These are phyloP conservation scores for Amphipyra berbera DNA, from an alignment of 2,888 invertebrate genomes.

Conservation along the genomic window DNA sequence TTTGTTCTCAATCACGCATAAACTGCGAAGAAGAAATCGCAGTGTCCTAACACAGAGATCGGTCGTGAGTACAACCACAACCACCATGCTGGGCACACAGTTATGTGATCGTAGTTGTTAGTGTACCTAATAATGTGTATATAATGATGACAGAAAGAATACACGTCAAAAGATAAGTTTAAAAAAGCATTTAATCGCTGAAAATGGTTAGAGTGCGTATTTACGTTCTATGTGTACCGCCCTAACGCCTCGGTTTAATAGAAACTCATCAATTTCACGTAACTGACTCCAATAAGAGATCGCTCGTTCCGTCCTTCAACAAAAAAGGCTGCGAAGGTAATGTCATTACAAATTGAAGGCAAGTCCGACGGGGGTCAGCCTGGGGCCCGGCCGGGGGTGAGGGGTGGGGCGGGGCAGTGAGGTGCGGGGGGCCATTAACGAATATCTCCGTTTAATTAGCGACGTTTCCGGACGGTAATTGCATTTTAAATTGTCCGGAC, in stretches of 20 bases:
- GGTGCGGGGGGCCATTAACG: conserved; percentile 64
- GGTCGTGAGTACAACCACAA: too few relatives aligned
- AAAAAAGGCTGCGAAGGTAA: conserved; percentile 60
- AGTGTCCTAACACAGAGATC: too few relatives aligned
- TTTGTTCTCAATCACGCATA: too few relatives aligned
- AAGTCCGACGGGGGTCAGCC: conserved; percentile 53
- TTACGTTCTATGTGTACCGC: too few relatives aligned
- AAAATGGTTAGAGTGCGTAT: too few relatives aligned
- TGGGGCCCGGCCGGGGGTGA: conserved; percentile 10
- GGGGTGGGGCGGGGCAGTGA: conserved; percentile 1
- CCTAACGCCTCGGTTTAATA: conserved; percentile 39
- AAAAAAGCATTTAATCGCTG: too few relatives aligned
- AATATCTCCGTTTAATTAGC: conserved; percentile 81
- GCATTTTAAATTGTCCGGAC: conserved; percentile 76
- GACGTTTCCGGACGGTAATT: conserved; percentile 75
- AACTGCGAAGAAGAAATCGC: too few relatives aligned
- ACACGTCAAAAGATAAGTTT: too few relatives aligned
- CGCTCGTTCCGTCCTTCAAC: conserved; percentile 50
- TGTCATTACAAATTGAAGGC: conserved; percentile 62
- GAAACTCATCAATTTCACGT: conserved; percentile 54
- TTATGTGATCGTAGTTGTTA: too few relatives aligned
- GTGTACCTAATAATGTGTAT: too few relatives aligned
- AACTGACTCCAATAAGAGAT: conserved; percentile 58
- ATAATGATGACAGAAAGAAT: too few relatives aligned
- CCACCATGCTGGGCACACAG: too few relatives aligned